Evolutionary conservation across 2,797 vertebrate species (phyloP).

Genomic region (Tolypeutes matacus): DNA sequence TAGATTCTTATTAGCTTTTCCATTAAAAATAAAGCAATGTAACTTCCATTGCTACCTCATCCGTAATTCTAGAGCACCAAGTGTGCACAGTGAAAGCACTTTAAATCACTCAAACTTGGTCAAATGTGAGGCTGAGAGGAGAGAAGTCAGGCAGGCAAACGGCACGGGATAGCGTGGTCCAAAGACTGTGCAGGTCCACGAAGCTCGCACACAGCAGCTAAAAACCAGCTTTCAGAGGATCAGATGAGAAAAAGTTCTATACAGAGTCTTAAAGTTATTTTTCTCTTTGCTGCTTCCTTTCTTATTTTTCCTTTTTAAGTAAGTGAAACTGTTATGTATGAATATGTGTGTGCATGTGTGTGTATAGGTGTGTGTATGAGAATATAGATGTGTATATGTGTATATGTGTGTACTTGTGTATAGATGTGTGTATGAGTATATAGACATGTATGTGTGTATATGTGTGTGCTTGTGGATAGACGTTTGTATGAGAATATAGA

Average conservation of each 20-base stretch:
- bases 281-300: not conserved
- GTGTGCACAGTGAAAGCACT: not conserved
- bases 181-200: fast-evolving
- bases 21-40: slow-evolving; percentile 58
- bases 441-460: too few relatives aligned
- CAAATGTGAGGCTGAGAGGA: slow-evolving; percentile 45
- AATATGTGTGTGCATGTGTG: not conserved
- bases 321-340: not conserved
- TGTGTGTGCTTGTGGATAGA: too few relatives aligned
- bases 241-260: not conserved
- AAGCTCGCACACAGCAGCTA: not conserved
- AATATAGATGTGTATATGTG: not conserved
- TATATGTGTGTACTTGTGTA: not conserved
- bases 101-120: slow-evolving; percentile 41
- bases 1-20: slow-evolving; percentile 62
- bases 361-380: not conserved
- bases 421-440: too few relatives aligned
- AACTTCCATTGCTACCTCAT: slow-evolving; percentile 59
- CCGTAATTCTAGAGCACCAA: slow-evolving; percentile 25
- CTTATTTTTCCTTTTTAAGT: not conserved
- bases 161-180: not conserved
- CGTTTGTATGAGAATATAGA: too few relatives aligned
- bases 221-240: not conserved
- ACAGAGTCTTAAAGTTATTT: not conserved
- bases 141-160: not conserved